A percentile compares a stretch with the other conserved stretches of the same genome.
Evolutionary conservation across 2,888 invertebrate species (phyloP).

Genomic region (Gari tellinella): DNA sequence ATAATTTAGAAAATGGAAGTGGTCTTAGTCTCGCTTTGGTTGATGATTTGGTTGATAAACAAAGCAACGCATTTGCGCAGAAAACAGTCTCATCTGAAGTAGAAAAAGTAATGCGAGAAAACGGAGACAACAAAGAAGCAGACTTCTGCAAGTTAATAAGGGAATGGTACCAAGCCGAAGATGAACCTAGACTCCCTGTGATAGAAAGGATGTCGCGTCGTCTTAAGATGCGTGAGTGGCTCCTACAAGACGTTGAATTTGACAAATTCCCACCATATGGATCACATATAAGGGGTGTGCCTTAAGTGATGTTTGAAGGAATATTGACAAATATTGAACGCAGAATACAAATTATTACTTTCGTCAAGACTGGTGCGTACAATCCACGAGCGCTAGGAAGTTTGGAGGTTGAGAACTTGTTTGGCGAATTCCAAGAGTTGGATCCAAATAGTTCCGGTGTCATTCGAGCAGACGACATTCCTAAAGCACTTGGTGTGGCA

Average conservation of each 20-base stretch:
- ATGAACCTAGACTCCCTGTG: conserved; percentile 6
- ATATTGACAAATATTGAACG: no score
- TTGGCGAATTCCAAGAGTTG: no score
- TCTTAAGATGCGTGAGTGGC: conserved; percentile 8
- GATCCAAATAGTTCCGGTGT: no score
- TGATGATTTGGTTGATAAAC: conserved; percentile 18
- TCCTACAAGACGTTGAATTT: conserved; percentile 7
- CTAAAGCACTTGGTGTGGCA: no score
- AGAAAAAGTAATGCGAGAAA: not conserved
- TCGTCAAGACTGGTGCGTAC: no score
- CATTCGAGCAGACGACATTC: no score
- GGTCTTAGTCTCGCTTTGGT: conserved; percentile 10
- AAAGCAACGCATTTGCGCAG: conserved; percentile 15
- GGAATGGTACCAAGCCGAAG: conserved; percentile 20
- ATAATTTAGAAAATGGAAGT: not conserved
- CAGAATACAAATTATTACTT: no score
- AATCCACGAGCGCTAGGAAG: no score
- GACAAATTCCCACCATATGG: conserved; percentile 16
- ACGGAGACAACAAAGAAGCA: conserved; percentile 1
- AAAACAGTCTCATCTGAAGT: conserved; percentile 9
- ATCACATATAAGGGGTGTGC: conserved; percentile 3
- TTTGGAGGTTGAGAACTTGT: no score
- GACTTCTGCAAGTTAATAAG: conserved; percentile 9
- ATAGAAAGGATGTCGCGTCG: not conserved
- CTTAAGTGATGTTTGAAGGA: conserved; percentile 14